Base-by-base conservation (phyloP, 2,888 invertebrate species). In the Amblyteles armatorius region DNA sequence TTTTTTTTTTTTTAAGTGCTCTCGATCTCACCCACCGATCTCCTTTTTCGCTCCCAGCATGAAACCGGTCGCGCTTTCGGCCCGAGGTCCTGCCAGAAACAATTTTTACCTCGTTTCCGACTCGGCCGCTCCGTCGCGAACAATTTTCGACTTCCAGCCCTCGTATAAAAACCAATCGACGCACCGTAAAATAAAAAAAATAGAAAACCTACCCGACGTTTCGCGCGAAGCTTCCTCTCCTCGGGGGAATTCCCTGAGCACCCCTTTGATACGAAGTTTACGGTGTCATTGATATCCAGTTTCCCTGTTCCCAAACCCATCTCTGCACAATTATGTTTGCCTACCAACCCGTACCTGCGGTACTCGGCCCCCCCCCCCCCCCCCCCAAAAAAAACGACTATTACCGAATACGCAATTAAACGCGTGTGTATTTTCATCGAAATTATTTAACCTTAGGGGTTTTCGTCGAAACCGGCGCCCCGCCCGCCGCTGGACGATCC, bases 351-450 rank as follows among this genome's bases (percentile, higher is more conserved):
- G 48, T 40, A 69, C 13, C 13, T 36, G 65, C 60, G 52, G n/a
- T 67, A 22, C 50, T 44, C 73, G 22, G 7, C 26, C 26, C 5
- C 29, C 29, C 29, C 48, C 60, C 73, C 48, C 52, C 73, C 29
- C 40, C 26, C 26, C 26, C 26, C 3, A 3, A 26, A 3, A 26
- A 3, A 40, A 13, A 68, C 52, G 55, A 26, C 57, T 69, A 74
- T 55, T 67, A 79, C 78, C 65, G 78, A 81, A 77, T 60, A 65
- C 71, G 79, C 77, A 72, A 85, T 82, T 85, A 72, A 79, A 71
- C 60, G 76, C 74, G 72, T 68, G 60, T 63, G 19, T 79, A 22
- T 67, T 52, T 60, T 22, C 68, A 26, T 48, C 57, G 67, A 36
- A 19, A 22, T 22, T 65, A 65, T 33, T 50, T 73, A 60, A 72